These are phyloP conservation scores for Zaprionus gabonicus DNA, from an alignment of 1,140 invertebrate genomes.

Conservation along the genomic window DNA sequence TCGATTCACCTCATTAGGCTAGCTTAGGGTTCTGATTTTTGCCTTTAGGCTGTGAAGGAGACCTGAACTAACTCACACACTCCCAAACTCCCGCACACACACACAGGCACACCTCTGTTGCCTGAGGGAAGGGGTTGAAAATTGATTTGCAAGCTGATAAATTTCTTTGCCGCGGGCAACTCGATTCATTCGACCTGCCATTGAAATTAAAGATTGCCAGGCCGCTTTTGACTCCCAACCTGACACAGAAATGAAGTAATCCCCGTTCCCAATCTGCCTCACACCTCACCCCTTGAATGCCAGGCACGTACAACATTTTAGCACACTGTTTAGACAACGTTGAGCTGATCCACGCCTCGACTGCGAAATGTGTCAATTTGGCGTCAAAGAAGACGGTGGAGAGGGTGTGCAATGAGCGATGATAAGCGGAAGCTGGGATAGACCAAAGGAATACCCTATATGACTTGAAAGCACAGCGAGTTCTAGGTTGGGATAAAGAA, in stretches of 20 bases:
- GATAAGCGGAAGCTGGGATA: background rate
- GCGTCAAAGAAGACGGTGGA: constrained; percentile 66
- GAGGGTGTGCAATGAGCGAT: background rate
- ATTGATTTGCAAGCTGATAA: constrained; percentile 71
- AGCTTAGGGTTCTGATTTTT: constrained; percentile 36
- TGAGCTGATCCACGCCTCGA: constrained; percentile 36
- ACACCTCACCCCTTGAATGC: background rate
- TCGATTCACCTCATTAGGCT: constrained; percentile 59
- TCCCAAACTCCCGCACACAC: constrained; percentile 11
- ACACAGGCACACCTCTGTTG: constrained; percentile 5
- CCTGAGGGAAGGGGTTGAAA: constrained; percentile 62
- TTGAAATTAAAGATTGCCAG: constrained; percentile 66
- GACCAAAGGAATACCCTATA: constrained; percentile 16
- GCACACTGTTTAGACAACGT: constrained; percentile 69
- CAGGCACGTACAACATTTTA: constrained; percentile 62
- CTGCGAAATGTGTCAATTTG: constrained; percentile 76
- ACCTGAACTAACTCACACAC: constrained; percentile 16
- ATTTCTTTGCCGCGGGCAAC: constrained; percentile 39
- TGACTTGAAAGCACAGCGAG: background rate
- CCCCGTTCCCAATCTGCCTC: background rate
- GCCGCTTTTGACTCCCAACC: background rate
- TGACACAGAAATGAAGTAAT: background rate
- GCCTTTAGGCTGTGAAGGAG: constrained; percentile 19
- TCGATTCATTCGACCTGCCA: constrained; percentile 47
- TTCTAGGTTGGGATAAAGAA: too few relatives aligned